Evolutionary conservation across 2,113 vertebrate species (phyloP).

Genomic region (Phocoena sinus): DNA sequence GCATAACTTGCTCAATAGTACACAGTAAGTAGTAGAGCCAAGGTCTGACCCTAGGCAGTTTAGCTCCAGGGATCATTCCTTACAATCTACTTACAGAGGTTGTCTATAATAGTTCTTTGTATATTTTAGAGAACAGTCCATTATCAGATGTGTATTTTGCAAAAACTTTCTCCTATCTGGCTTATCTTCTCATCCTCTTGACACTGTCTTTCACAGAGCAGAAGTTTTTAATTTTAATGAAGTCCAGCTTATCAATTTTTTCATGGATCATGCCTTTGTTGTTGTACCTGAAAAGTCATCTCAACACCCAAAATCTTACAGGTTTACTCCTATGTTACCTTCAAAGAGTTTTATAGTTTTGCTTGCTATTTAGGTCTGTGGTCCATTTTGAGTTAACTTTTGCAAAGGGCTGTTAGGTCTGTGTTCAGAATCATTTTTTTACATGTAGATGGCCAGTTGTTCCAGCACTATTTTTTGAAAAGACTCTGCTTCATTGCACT

Average conservation of each 20-base stretch:
- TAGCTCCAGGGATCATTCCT: not conserved
- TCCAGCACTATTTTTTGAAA: not conserved
- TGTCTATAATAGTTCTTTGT: not conserved
- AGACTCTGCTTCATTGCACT: not conserved
- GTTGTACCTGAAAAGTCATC: not conserved
- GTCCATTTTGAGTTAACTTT: not conserved
- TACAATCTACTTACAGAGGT: not conserved
- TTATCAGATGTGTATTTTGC: not conserved
- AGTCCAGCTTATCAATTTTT: not conserved
- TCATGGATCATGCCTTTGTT: not conserved
- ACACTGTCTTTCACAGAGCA: not conserved
- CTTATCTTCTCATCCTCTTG: not conserved
- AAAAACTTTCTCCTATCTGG: not conserved
- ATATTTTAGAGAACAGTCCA: not conserved
- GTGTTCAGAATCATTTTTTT: not conserved
- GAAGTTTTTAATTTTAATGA: not conserved
- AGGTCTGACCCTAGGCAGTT: not conserved
- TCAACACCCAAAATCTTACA: not conserved
- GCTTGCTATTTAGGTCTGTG: not conserved
- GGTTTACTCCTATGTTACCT: not conserved
- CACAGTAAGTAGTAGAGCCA: not conserved
- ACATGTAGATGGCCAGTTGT: too few relatives aligned
- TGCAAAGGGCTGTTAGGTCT: not conserved
- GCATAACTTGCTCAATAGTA: not conserved
- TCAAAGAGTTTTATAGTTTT: not conserved